These are phyloP conservation scores for Sminthurides aquaticus DNA, from an alignment of 2,888 invertebrate species.

Conservation along the genomic window DNA sequence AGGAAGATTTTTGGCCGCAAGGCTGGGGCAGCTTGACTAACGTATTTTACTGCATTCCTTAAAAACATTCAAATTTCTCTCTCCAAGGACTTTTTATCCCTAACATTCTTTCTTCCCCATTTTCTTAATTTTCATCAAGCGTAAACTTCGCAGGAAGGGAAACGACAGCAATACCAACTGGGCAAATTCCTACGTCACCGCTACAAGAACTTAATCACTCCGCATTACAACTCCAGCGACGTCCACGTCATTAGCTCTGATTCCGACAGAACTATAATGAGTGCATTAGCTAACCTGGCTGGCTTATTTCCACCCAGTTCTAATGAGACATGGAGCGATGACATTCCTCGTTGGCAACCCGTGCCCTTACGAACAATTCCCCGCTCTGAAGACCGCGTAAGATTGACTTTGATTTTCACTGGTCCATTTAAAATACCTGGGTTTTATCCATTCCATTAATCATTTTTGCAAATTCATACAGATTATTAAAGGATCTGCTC, in stretches of 20 bases:
- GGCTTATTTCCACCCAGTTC: slow-evolving; percentile 58
- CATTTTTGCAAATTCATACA: neutral
- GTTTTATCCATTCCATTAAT: neutral
- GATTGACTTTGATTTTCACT: too few relatives aligned
- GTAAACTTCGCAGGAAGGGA: slow-evolving; percentile 45
- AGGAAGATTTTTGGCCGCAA: slow-evolving; percentile 63
- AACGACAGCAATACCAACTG: slow-evolving; percentile 52
- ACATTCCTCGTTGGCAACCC: slow-evolving; percentile 32
- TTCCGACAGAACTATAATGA: slow-evolving; percentile 76
- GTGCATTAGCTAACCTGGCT: slow-evolving; percentile 70
- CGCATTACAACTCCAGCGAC: slow-evolving; percentile 43
- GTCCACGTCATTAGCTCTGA: slow-evolving; percentile 61
- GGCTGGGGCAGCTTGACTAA: slow-evolving; percentile 74
- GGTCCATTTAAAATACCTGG: neutral
- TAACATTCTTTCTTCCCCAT: too few relatives aligned
- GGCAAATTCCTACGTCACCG: slow-evolving; percentile 64
- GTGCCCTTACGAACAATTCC: slow-evolving; percentile 30
- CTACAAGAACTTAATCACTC: slow-evolving; percentile 51
- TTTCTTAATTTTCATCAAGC: too few relatives aligned
- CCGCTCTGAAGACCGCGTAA: slow-evolving; percentile 25
- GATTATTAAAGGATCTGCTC: slow-evolving; percentile 10
- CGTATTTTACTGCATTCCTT: slow-evolving; percentile 50
- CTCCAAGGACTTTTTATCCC: too few relatives aligned
- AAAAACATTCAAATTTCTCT: too few relatives aligned
- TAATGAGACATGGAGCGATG: slow-evolving; percentile 57